phyloP scores from a whole-genome alignment of 2,113 vertebrate species.

The Malaclemys terrapin region DNA sequence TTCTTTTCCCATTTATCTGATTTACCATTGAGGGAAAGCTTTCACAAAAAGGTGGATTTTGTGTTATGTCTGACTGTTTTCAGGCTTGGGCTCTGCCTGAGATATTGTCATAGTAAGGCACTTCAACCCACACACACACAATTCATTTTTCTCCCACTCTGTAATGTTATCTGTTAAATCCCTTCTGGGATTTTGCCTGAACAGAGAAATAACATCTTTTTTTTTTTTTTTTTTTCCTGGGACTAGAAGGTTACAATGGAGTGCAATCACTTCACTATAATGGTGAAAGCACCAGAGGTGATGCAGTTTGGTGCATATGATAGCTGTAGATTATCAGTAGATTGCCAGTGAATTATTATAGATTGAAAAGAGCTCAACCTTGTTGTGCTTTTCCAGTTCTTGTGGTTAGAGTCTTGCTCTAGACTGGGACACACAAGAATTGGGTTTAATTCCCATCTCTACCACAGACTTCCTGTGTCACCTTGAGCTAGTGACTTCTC shows the following conservation, averaged over 20 bases:
- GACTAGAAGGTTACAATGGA: background rate
- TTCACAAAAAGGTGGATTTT: background rate
- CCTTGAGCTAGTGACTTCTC: background rate
- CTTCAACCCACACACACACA: background rate
- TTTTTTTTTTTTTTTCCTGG: background rate
- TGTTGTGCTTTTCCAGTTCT: background rate
- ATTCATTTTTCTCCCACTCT: background rate
- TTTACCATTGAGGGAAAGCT: background rate
- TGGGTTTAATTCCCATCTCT: background rate
- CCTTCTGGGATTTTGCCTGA: conserved; percentile 15
- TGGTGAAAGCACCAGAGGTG: background rate
- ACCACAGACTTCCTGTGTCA: background rate
- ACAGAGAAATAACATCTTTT: conserved; percentile 11
- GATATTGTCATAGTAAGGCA: background rate
- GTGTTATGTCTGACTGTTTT: background rate
- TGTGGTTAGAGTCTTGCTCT: background rate
- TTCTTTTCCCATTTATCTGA: background rate
- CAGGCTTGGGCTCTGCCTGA: background rate
- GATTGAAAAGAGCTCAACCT: background rate
- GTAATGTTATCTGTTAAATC: background rate
- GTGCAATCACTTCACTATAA: background rate
- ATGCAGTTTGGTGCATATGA: accelerated
- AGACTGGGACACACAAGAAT: background rate
- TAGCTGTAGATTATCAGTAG: background rate
- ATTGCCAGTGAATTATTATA: background rate